Conservation (phyloP, 2,888 invertebrate genomes). For the Dendrolimus pini region DNA sequence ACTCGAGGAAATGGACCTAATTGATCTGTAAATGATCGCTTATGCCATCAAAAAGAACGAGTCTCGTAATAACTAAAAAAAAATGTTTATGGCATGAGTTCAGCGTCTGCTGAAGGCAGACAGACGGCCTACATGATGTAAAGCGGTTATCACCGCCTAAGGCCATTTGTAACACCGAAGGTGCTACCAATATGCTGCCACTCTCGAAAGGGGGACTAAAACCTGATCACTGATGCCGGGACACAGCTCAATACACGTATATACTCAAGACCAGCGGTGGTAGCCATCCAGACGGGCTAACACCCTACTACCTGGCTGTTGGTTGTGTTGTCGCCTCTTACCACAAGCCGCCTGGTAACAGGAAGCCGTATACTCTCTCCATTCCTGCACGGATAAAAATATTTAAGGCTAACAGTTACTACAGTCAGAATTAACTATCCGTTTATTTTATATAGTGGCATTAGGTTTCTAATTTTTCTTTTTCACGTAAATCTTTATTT, state of each 20-base stretch:
- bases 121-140: neutral
- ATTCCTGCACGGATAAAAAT: no score
- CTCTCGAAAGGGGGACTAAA: neutral
- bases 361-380: no score
- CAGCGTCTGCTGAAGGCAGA: neutral
- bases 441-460: no score
- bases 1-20: no score
- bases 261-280: neutral
- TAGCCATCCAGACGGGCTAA: neutral
- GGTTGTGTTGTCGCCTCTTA: neutral
- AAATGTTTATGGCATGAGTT: no score
- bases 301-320: no score
- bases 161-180: neutral
- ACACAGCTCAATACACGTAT: neutral
- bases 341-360: neutral
- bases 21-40: no score
- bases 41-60: no score
- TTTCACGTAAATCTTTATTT: constrained; percentile 3
- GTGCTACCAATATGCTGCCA: neutral
- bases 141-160: neutral
- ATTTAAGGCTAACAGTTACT: no score
- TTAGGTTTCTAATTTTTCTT: neutral
- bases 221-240: neutral
- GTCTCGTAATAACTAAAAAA: no score
- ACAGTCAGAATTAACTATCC: no score